Base-by-base conservation (phyloP, 1,140 invertebrate species). In the Lasioglossum albipes region DNA sequence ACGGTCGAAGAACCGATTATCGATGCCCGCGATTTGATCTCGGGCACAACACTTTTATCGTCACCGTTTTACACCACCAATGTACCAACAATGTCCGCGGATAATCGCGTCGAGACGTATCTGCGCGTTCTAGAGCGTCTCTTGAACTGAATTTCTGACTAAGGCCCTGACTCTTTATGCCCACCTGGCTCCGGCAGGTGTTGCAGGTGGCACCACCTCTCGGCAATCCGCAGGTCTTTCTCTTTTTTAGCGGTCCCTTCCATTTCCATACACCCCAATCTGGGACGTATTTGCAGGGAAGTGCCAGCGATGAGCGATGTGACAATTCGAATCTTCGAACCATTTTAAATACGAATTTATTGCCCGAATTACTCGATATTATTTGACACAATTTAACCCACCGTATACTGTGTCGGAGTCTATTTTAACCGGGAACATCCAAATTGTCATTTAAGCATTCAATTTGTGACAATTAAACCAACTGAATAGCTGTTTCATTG, bases 171-270 rank as follows among this genome's bases (percentile, higher is more conserved):
- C 83, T 86, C 85, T 87, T 87, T 86, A 87, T 86, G 74, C 82
- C 83, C 85, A 87, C 74, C 82, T 87, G 84, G 78, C 82, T 74
- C 41, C 16, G 59, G 73, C 85, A 86, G 84, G 85, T 87, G 84
- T 18, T 78, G 18, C 84, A 87, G 85, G 59, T 86, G 85, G 85
- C 85, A 84, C 82, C 85, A 87, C 85, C 59, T 61, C 66, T 36
- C 84, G 57, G 70, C 36, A 69, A 5, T 22, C 10, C 22, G 22
- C 20, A 41, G 13, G 18, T 22, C 72, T 59, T 31, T 36, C 52
- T 57, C 31, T 64, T 52, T 62, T 62, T 75, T 69, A 69, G 45
- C 77, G 78, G 71, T 84, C 67, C 49, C 70, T 27, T 54, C 52
- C 13, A 49, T 18, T 27, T 54, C 52, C 13, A 49, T 18, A 5